These are phyloP conservation scores for Bolborhynchus lineola DNA, from an alignment of 2,113 vertebrate genomes.

Conservation along the genomic window DNA sequence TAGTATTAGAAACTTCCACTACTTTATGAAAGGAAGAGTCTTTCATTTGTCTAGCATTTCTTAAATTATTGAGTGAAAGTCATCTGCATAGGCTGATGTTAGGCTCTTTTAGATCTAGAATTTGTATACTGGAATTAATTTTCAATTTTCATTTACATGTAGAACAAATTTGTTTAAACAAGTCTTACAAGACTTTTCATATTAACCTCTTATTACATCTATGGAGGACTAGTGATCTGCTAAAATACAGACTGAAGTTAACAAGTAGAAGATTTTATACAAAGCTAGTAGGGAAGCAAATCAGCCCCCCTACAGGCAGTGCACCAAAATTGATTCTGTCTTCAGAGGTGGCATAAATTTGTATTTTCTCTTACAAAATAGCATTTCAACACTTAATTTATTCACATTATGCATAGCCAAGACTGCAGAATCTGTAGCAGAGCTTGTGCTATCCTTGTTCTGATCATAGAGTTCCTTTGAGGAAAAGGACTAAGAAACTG, in stretches of 20 bases:
- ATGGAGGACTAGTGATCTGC: neutral
- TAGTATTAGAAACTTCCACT: neutral
- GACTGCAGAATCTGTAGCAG: neutral
- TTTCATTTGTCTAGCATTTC: neutral
- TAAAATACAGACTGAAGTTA: neutral
- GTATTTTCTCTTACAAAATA: neutral
- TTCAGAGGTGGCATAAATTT: neutral
- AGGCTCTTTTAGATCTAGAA: neutral
- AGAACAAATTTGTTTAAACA: neutral
- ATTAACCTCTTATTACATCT: neutral
- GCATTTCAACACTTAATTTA: neutral
- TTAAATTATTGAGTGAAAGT: neutral
- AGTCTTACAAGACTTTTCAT: neutral
- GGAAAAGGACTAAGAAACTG: neutral
- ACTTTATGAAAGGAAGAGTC: neutral
- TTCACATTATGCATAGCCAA: neutral
- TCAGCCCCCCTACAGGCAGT: neutral
- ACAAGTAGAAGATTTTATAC: neutral
- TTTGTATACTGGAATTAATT: neutral
- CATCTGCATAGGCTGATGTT: neutral
- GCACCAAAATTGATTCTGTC: neutral
- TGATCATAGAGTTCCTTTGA: neutral
- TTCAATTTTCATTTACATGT: neutral
- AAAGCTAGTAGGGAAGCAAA: neutral
- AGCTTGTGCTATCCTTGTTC: neutral